These are phyloP conservation scores for Eptesicus fuscus DNA, from an alignment of 2,113 vertebrate genomes.

Conservation along the genomic window DNA sequence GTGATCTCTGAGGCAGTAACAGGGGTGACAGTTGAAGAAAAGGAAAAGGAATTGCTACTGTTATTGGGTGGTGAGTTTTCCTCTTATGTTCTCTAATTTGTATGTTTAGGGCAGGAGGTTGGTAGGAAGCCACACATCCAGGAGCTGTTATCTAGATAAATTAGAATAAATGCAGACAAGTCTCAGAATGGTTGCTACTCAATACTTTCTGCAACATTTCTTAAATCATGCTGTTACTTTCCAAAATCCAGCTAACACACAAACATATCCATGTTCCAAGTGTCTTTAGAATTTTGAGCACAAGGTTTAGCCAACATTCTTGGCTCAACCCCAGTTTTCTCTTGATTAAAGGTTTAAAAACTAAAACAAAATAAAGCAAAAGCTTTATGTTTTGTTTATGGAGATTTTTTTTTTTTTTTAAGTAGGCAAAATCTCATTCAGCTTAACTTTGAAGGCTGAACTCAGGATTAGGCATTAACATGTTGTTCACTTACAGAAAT, in stretches of 20 bases:
- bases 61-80: neutral
- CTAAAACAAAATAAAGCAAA: neutral
- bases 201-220: neutral
- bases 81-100: neutral
- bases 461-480: slow-evolving; percentile 26
- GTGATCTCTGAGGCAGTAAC: neutral
- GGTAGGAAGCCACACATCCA: neutral
- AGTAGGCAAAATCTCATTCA: slow-evolving; percentile 24
- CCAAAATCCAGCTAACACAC: neutral
- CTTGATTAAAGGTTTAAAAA: slow-evolving; percentile 49
- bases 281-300: slow-evolving; percentile 38
- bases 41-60: neutral
- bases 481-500: slow-evolving; percentile 30
- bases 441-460: slow-evolving; percentile 45
- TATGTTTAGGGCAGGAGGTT: neutral
- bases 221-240: neutral
- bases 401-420: neutral
- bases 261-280: neutral
- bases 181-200: neutral
- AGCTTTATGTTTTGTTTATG: slow-evolving; percentile 25
- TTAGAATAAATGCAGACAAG: neutral
- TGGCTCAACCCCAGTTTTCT: neutral
- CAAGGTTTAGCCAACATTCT: slow-evolving; percentile 14
- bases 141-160: neutral
- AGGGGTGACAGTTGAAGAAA: neutral